Evolutionary conservation across 2,888 invertebrate genomes (phyloP).

Genomic region (Latrodectus hesperus): DNA sequence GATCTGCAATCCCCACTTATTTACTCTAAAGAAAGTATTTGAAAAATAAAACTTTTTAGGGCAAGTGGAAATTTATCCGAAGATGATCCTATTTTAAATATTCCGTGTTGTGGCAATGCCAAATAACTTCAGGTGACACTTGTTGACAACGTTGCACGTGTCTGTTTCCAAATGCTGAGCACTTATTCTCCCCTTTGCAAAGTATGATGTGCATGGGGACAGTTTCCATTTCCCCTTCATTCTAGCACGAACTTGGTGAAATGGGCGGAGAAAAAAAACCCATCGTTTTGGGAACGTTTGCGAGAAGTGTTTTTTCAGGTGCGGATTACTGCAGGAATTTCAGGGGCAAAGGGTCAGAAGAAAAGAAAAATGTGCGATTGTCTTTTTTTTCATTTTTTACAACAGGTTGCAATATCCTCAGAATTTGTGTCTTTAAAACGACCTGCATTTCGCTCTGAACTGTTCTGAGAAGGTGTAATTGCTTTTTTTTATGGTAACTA

Average conservation of each 20-base stretch:
- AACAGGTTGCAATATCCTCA: neutral
- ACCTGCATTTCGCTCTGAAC: neutral
- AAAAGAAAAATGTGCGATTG: slow-evolving; percentile 12
- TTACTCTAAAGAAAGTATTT: too few relatives aligned
- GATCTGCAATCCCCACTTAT: too few relatives aligned
- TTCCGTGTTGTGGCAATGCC: too few relatives aligned
- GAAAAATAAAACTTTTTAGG: too few relatives aligned
- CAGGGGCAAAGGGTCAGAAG: slow-evolving; percentile 36
- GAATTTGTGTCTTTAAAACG: neutral
- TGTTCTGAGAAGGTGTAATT: neutral
- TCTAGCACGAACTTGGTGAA: neutral
- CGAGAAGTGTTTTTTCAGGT: slow-evolving; percentile 13
- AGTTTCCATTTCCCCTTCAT: too few relatives aligned
- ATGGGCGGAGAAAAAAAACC: neutral
- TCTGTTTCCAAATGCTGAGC: too few relatives aligned
- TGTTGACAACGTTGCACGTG: too few relatives aligned
- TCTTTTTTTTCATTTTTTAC: slow-evolving; percentile 11
- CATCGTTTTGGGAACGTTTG: neutral
- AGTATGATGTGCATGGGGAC: too few relatives aligned
- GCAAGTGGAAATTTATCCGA: too few relatives aligned
- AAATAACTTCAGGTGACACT: too few relatives aligned
- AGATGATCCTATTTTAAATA: too few relatives aligned
- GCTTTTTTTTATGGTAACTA: neutral
- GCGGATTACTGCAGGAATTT: slow-evolving; percentile 30
- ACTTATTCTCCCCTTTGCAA: too few relatives aligned